phyloP scores from a whole-genome alignment of 1,140 invertebrate species.

The Philotrypesis tridentata region DNA sequence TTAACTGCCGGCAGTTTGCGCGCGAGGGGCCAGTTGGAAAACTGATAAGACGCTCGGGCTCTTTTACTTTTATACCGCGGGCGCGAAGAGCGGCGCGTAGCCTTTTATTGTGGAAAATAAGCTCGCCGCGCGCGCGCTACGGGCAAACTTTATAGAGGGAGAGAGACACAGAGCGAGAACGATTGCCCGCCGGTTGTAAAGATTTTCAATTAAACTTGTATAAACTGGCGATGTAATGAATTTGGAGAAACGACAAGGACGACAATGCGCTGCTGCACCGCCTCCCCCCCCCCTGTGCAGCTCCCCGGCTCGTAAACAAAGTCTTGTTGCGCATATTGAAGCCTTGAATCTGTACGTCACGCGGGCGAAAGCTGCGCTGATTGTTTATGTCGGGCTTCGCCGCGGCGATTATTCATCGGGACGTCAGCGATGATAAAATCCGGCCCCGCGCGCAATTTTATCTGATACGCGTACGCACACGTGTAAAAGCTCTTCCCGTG shows the following conservation, averaged over 20 bases:
- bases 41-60: slow-evolving; percentile 34
- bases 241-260: neutral
- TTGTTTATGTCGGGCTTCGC: neutral
- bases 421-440: neutral
- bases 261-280: slow-evolving; percentile 7
- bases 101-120: slow-evolving; percentile 36
- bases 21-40: slow-evolving; percentile 23
- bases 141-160: neutral
- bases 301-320: neutral
- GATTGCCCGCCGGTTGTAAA: slow-evolving; percentile 9
- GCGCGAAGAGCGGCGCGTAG: neutral
- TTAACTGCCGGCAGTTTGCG: slow-evolving; percentile 26
- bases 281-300: no score
- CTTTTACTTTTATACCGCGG: slow-evolving; percentile 53
- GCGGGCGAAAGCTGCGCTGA: no score
- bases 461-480: neutral
- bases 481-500: neutral
- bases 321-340: neutral
- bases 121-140: slow-evolving; percentile 2
- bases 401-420: neutral
- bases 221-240: slow-evolving; percentile 1
- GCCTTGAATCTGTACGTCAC: no score
- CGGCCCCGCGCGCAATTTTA: neutral
- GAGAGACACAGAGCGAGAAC: no score
- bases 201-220: slow-evolving; percentile 33